Conservation (phyloP, 1,140 invertebrate genomes). For the Hylaeus volcanicus region DNA sequence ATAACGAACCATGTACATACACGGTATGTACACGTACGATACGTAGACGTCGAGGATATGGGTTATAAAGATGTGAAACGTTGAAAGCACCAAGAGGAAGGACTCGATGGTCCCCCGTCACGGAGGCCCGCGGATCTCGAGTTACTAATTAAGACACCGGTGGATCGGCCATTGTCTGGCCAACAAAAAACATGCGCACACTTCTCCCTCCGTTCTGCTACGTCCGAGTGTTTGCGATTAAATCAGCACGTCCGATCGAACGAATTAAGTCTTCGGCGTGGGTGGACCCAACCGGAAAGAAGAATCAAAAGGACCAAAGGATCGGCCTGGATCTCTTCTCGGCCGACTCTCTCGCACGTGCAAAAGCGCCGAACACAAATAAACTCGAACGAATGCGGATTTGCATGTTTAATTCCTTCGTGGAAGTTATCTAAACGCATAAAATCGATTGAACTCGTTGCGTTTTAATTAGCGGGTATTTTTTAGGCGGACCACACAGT, state of each 20-base stretch:
- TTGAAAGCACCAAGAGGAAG: constrained; percentile 13
- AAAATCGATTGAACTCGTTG: not conserved
- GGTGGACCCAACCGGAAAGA: constrained; percentile 63
- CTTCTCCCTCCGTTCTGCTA: constrained; percentile 28
- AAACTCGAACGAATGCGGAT: constrained; percentile 12
- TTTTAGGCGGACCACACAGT: constrained; percentile 1
- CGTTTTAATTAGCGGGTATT: constrained; percentile 28
- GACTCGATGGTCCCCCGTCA: constrained; percentile 47
- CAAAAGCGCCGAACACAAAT: constrained; percentile 46
- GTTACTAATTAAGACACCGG: constrained; percentile 69
- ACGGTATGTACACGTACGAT: not conserved
- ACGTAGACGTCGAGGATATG: not conserved
- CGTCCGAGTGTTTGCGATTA: constrained; percentile 65
- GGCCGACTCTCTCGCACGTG: constrained; percentile 22
- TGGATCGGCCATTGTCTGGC: constrained; percentile 62
- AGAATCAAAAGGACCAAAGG: constrained; percentile 42
- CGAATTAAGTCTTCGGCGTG: constrained; percentile 70
- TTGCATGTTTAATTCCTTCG: constrained; percentile 32
- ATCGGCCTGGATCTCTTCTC: constrained; percentile 39
- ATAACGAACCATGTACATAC: not conserved
- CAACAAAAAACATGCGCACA: constrained; percentile 28
- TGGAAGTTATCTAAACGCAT: constrained; percentile 21
- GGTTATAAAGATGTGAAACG: constrained; percentile 1
- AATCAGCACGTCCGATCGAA: constrained; percentile 67
- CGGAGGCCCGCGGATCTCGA: constrained; percentile 49